A percentile compares a stretch with the other conserved stretches of the same genome.
Conservation (phyloP, 1,140 invertebrate species). For the Cydia splendana region DNA sequence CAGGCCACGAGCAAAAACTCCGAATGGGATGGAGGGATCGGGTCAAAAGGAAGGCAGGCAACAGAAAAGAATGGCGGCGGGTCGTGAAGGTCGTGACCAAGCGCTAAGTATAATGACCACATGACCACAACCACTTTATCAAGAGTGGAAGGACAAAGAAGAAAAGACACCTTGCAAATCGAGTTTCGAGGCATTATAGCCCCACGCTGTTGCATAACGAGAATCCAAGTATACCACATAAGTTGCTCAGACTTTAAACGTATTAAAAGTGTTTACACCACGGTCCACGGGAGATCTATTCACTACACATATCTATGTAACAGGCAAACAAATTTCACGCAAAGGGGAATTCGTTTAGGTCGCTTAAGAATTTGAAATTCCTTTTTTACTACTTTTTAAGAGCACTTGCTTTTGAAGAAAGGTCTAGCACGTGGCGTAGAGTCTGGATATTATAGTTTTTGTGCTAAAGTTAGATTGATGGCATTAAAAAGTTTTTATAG, state of each 20-base stretch:
- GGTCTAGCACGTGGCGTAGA: neutral
- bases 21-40: neutral
- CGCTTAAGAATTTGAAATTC: slow-evolving; percentile 7
- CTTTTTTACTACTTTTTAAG: slow-evolving; percentile 13
- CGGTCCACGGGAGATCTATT: neutral
- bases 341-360: slow-evolving; percentile 16
- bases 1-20: neutral
- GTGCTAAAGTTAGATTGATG: slow-evolving; percentile 3
- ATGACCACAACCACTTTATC: neutral
- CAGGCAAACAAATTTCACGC: slow-evolving; percentile 15
- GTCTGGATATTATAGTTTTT: neutral
- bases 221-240: no score
- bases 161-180: no score
- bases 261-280: neutral
- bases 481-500: neutral
- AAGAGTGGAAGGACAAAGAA: neutral
- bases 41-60: neutral
- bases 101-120: no score
- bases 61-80: neutral
- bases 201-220: no score
- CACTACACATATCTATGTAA: neutral
- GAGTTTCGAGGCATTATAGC: no score
- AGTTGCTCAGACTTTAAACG: no score
- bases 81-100: neutral
- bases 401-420: neutral